Evolutionary conservation across 1,140 invertebrate species (phyloP).

Genomic region (Plectrocnemia conspersa): DNA sequence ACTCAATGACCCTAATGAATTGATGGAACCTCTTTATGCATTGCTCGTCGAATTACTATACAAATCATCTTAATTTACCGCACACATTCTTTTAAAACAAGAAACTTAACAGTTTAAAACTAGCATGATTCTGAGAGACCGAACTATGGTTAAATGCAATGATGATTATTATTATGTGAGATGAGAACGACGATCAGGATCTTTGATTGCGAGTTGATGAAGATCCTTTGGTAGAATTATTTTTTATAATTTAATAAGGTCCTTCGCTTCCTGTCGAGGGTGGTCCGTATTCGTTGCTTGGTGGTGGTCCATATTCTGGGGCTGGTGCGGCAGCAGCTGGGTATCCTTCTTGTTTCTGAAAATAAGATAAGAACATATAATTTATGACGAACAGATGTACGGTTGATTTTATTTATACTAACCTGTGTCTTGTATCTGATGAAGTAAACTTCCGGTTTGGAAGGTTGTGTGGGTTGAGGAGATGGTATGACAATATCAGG

Average conservation of each 20-base stretch:
- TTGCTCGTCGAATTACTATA: not conserved
- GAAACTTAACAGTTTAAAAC: slow-evolving; percentile 6
- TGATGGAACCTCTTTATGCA: not conserved
- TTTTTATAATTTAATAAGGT: slow-evolving; percentile 24
- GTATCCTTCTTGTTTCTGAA: slow-evolving; percentile 51
- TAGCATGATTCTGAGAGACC: not conserved
- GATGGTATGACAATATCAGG: slow-evolving; percentile 74
- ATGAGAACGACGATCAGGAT: not conserved
- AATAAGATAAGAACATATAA: not conserved
- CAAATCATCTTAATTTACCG: not conserved
- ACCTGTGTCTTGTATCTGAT: slow-evolving; percentile 83
- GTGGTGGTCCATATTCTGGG: slow-evolving; percentile 48
- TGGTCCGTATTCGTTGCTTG: slow-evolving; percentile 48
- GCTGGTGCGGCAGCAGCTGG: slow-evolving; percentile 40
- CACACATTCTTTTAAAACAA: not conserved
- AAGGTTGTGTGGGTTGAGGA: slow-evolving; percentile 72
- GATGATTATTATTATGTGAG: not conserved
- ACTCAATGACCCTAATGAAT: not conserved
- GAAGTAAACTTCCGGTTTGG: slow-evolving; percentile 83
- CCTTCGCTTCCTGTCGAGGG: slow-evolving; percentile 39
- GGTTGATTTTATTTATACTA: not conserved
- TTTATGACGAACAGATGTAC: not conserved
- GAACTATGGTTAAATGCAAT: slow-evolving; percentile 2
- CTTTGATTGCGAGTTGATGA: not conserved
- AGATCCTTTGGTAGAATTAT: not conserved